Conservation (phyloP, 1,140 invertebrate species). For the Wasmannia auropunctata region DNA sequence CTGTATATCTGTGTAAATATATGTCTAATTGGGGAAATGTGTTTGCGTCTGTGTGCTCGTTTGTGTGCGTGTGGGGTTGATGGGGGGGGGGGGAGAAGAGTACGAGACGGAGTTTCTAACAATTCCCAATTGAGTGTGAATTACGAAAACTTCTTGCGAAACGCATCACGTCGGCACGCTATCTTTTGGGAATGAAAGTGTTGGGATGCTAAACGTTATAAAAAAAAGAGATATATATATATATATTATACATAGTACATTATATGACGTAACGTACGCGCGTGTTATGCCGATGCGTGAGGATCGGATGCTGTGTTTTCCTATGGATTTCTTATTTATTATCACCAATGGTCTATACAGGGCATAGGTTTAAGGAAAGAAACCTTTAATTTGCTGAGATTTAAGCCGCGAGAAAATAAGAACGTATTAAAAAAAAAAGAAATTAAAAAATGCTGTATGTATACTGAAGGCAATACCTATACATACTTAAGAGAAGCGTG, state of each 20-base stretch:
- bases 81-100: too few species aligned
- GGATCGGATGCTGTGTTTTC: slow-evolving; percentile 74
- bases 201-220: slow-evolving; percentile 42
- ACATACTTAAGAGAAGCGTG: slow-evolving; percentile 58
- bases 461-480: slow-evolving; percentile 74
- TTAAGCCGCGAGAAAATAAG: slow-evolving; percentile 63
- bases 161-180: slow-evolving; percentile 26
- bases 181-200: slow-evolving; percentile 39
- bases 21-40: slow-evolving; percentile 60
- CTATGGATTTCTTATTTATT: slow-evolving; percentile 82
- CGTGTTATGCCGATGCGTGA: slow-evolving; percentile 49
- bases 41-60: slow-evolving; percentile 38
- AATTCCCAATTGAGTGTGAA: slow-evolving; percentile 74
- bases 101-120: slow-evolving; percentile 56
- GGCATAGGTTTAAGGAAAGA: slow-evolving; percentile 82
- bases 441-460: slow-evolving; percentile 70
- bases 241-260: slow-evolving; percentile 38
- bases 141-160: slow-evolving; percentile 64
- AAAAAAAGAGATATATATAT: slow-evolving; percentile 48
- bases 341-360: slow-evolving; percentile 84
- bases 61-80: slow-evolving; percentile 13
- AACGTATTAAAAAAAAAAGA: slow-evolving; percentile 53
- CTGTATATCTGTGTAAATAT: slow-evolving; percentile 78
- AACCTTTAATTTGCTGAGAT: slow-evolving; percentile 79
- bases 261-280: slow-evolving; percentile 33